A percentile compares a stretch with the other conserved stretches of the same genome.
Evolutionary conservation across 2,888 invertebrate species (phyloP).

Genomic region (Microctonus hyperodae): DNA sequence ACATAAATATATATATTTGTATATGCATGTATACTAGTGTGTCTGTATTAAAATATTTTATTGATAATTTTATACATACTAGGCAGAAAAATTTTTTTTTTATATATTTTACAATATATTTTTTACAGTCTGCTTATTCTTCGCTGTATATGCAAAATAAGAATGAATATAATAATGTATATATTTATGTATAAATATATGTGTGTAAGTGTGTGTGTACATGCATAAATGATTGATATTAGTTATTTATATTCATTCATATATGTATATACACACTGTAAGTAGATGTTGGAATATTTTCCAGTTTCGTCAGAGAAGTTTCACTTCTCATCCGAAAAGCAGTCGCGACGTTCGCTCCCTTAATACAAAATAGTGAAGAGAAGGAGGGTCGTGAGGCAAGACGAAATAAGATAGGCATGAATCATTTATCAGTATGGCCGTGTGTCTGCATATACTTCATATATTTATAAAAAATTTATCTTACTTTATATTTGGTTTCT

Average conservation of each 20-base stretch:
- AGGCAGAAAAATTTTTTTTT: not conserved
- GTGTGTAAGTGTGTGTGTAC: constrained; percentile 39
- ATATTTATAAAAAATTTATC: constrained; percentile 9
- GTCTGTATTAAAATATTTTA: too few relatives aligned
- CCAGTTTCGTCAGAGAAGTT: constrained; percentile 27
- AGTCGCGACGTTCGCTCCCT: constrained; percentile 19
- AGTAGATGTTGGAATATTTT: constrained; percentile 37
- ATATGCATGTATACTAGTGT: too few relatives aligned
- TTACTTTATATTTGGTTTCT: constrained; percentile 11
- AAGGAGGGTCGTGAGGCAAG: constrained; percentile 19
- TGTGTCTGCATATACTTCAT: constrained; percentile 40
- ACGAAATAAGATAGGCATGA: constrained; percentile 52
- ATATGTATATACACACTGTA: constrained; percentile 38
- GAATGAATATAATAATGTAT: constrained; percentile 49
- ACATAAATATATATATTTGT: too few relatives aligned
- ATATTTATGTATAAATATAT: constrained; percentile 37
- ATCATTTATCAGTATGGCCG: constrained; percentile 60
- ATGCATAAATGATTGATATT: constrained; percentile 51
- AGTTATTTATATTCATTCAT: constrained; percentile 49
- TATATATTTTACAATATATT: not conserved
- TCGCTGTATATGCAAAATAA: constrained; percentile 15
- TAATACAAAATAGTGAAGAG: not conserved
- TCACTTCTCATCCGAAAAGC: constrained; percentile 23
- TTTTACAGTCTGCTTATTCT: not conserved
- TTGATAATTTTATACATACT: not conserved